A percentile compares a stretch with the other conserved stretches of the same genome.
Conservation (phyloP, 2,888 invertebrate species). For the Platypus cylindrus region DNA sequence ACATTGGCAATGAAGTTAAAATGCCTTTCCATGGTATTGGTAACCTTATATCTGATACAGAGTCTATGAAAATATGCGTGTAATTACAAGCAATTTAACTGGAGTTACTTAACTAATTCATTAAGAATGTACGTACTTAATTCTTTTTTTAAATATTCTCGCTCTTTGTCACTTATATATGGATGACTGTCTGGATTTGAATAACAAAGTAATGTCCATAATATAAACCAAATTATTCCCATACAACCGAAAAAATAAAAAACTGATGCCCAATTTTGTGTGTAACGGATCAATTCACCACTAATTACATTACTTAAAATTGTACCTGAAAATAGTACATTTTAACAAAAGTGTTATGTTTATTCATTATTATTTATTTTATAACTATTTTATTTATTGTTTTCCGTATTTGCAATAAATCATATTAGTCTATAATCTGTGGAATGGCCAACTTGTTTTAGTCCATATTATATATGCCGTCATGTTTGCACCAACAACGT, state of each 20-base stretch:
- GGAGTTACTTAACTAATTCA: too few species aligned
- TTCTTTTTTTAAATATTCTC: conserved; percentile 53
- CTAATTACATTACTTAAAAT: conserved; percentile 53
- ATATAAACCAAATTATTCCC: conserved; percentile 56
- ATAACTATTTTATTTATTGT: too few species aligned
- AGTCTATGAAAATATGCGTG: conserved; percentile 4
- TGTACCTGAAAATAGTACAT: conserved; percentile 31
- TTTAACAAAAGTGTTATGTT: neutral
- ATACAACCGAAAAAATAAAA: conserved; percentile 69
- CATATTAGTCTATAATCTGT: too few species aligned
- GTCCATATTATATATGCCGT: too few species aligned
- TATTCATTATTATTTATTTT: too few species aligned
- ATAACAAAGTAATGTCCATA: conserved; percentile 37
- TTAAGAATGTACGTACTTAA: conserved; percentile 35
- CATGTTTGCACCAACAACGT: too few species aligned
- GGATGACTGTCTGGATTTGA: conserved; percentile 59
- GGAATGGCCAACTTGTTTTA: too few species aligned
- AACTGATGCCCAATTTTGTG: conserved; percentile 59
- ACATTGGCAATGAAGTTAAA: conserved; percentile 54
- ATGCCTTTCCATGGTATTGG: conserved; percentile 61
- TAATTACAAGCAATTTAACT: too few species aligned
- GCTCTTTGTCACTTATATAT: conserved; percentile 55
- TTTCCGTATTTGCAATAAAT: too few species aligned
- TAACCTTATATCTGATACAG: conserved; percentile 16
- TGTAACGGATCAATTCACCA: conserved; percentile 52